Evolutionary conservation across 2,113 vertebrate genomes (phyloP).

Genomic region (Plotosus lineatus): DNA sequence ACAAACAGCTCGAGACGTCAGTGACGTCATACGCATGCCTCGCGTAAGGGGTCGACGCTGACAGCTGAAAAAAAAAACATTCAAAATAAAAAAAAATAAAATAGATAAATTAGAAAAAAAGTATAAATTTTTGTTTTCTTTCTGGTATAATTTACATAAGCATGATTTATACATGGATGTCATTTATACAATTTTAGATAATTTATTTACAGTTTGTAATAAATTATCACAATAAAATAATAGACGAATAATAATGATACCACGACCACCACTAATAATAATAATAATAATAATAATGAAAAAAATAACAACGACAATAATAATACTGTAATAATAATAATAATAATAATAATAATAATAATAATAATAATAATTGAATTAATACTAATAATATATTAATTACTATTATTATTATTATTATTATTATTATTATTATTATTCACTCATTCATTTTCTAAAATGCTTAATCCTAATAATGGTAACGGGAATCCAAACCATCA

Average conservation of each 20-base stretch:
- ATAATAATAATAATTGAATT: background rate
- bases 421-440: too few relatives aligned
- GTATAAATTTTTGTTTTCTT: background rate
- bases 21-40: constrained; percentile 73
- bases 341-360: background rate
- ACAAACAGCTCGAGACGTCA: constrained; percentile 74
- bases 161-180: background rate
- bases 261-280: too few relatives aligned
- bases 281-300: background rate
- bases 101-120: background rate
- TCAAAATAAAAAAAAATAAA: background rate
- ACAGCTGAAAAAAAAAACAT: constrained; percentile 1
- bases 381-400: background rate
- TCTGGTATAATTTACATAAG: background rate
- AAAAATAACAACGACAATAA: too few relatives aligned
- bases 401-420: too few relatives aligned
- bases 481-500: too few relatives aligned
- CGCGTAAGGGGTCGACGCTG: constrained; percentile 57
- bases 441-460: too few relatives aligned
- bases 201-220: background rate
- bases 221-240: background rate
- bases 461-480: too few relatives aligned
- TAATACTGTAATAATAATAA: too few relatives aligned
- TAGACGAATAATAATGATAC: background rate
- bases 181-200: too few relatives aligned